Conservation (phyloP, 1,140 invertebrate genomes). For the Penaeus vannamei region DNA sequence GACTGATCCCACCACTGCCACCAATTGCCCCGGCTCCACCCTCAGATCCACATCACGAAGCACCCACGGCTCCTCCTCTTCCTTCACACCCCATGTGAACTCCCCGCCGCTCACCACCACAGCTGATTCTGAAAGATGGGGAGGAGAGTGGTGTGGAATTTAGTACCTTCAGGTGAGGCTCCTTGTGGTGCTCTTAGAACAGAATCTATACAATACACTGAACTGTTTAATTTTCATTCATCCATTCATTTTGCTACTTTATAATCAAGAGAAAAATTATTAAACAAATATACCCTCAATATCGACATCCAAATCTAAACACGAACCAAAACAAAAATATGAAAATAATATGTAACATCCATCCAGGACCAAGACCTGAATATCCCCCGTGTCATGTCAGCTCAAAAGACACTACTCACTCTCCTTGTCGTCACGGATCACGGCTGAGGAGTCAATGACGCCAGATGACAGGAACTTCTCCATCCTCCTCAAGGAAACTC, state of each 20-base stretch:
- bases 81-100: constrained; percentile 73
- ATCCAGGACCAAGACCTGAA: no score
- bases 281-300: no score
- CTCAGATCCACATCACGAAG: constrained; percentile 72
- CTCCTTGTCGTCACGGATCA: constrained; percentile 82
- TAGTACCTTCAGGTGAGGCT: no score
- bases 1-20: constrained; percentile 77
- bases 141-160: no score
- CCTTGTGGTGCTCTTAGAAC: no score
- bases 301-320: no score
- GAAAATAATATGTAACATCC: no score
- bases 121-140: constrained; percentile 55
- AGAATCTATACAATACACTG: no score
- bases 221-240: no score
- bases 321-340: no score
- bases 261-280: no score
- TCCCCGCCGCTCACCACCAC: constrained; percentile 72
- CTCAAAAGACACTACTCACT: constrained; percentile 70
- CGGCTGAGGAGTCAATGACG: constrained; percentile 83
- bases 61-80: constrained; percentile 69
- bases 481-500: constrained; percentile 85
- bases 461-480: constrained; percentile 92
- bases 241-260: no score
- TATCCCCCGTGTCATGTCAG: neutral
- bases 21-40: constrained; percentile 70